Evolutionary conservation across 30 jellyfish, hydroid and myxozoan species (phyloP).

Genomic region (Cassiopea andromeda): DNA sequence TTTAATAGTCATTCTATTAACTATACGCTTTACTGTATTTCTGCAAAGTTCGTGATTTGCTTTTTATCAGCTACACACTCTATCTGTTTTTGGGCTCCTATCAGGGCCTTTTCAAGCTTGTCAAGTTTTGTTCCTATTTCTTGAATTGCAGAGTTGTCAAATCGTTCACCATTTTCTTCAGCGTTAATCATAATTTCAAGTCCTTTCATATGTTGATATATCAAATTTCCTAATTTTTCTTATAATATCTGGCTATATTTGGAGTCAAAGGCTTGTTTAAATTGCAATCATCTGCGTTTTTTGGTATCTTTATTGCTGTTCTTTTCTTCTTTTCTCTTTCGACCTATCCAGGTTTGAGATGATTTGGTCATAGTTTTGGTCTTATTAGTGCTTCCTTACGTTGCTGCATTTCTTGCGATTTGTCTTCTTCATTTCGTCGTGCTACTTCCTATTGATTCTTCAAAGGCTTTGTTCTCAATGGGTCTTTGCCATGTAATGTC

Average conservation of each 20-base stretch:
- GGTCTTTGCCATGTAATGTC: no score
- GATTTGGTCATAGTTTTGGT: background rate
- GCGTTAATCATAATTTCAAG: background rate
- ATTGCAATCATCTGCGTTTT: background rate
- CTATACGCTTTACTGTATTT: background rate
- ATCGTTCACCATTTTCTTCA: background rate
- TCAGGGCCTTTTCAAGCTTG: background rate
- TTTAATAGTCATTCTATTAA: no score
- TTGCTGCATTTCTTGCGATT: constrained; percentile 3
- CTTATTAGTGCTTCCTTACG: constrained; percentile 8
- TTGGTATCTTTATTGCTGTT: background rate
- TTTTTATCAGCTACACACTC: background rate
- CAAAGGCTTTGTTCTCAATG: no score
- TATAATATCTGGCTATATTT: background rate
- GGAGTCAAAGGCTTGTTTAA: background rate
- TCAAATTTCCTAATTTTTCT: background rate
- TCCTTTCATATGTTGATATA: background rate
- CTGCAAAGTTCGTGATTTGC: background rate
- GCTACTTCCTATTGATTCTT: background rate
- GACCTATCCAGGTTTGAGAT: background rate
- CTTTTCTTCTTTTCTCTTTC: background rate
- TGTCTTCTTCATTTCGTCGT: background rate
- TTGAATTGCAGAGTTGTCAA: background rate
- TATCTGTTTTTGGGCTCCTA: background rate
- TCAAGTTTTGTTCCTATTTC: background rate